These are phyloP conservation scores for Pygoscelis adeliae DNA, from an alignment of 2,113 vertebrate genomes.

Conservation along the genomic window DNA sequence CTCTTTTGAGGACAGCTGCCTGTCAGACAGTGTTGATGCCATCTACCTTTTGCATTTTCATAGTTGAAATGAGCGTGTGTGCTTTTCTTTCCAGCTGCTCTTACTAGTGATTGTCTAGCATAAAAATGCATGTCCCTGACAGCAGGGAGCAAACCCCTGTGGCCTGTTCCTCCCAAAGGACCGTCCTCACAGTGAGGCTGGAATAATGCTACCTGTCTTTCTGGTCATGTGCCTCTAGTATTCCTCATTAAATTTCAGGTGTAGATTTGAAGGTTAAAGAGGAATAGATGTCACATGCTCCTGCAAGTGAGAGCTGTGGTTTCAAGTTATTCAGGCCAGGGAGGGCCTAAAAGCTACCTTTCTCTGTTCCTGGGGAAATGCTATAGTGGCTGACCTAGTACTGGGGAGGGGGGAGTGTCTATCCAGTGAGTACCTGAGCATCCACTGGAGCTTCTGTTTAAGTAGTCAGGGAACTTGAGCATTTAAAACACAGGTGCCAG, in stretches of 20 bases:
- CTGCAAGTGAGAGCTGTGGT: background rate
- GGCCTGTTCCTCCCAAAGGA: background rate
- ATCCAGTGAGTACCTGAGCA: background rate
- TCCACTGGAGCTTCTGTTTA: background rate
- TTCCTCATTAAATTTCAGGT: background rate
- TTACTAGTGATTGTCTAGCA: background rate
- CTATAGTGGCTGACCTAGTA: background rate
- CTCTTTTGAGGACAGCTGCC: background rate
- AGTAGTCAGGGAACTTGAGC: background rate
- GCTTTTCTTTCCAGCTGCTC: background rate
- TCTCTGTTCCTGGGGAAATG: background rate
- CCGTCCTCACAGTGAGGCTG: background rate
- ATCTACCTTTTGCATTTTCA: background rate
- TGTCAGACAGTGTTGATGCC: background rate
- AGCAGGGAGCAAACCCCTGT: background rate
- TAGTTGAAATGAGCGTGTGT: fast-evolving
- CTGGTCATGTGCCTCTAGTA: background rate
- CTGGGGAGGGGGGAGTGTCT: background rate
- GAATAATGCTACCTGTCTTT: background rate
- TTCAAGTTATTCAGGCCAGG: background rate
- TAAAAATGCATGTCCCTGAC: background rate
- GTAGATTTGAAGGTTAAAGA: background rate
- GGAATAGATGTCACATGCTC: background rate
- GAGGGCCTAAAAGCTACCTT: background rate
- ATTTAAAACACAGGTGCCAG: background rate